Evolutionary conservation across 2,888 invertebrate genomes (phyloP).

Genomic region (Clepsis dumicolana): DNA sequence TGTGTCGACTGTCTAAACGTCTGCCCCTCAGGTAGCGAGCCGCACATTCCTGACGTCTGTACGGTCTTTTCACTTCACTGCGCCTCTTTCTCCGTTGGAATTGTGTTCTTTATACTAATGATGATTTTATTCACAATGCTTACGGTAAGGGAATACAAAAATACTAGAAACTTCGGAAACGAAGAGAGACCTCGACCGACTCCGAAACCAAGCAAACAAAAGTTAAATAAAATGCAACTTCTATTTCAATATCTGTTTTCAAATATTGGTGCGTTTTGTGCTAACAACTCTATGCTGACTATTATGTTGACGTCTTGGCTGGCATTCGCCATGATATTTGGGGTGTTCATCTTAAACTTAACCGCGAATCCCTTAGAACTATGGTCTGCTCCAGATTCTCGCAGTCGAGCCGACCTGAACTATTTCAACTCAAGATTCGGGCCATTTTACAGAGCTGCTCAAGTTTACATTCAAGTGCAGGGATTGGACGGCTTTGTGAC

Average conservation of each 20-base stretch:
- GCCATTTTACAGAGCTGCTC: constrained; percentile 96
- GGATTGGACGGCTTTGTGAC: constrained; percentile 74
- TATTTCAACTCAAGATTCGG: constrained; percentile 95
- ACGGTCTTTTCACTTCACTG: constrained; percentile 88
- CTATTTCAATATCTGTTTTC: constrained; percentile 67
- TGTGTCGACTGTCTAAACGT: constrained; percentile 91
- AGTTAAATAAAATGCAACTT: constrained; percentile 56
- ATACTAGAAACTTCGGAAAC: constrained; percentile 30
- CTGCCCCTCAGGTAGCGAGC: constrained; percentile 85
- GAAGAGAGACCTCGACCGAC: constrained; percentile 48
- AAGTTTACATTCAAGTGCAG: constrained; percentile 92
- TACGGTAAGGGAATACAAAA: constrained; percentile 56
- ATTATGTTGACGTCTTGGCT: constrained; percentile 88
- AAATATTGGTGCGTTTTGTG: constrained; percentile 85
- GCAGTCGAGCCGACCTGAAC: constrained; percentile 93
- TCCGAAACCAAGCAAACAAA: constrained; percentile 48
- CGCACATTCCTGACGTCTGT: constrained; percentile 76
- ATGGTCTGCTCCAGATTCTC: constrained; percentile 95
- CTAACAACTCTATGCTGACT: constrained; percentile 88
- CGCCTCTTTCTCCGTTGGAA: constrained; percentile 87
- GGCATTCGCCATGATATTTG: constrained; percentile 87
- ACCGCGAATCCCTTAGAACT: constrained; percentile 96
- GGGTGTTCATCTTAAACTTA: constrained; percentile 89
- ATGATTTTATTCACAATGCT: constrained; percentile 65
- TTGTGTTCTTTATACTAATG: constrained; percentile 81